phyloP scores from a whole-genome alignment of 2,888 invertebrate genomes.

The Drosophila recens region DNA sequence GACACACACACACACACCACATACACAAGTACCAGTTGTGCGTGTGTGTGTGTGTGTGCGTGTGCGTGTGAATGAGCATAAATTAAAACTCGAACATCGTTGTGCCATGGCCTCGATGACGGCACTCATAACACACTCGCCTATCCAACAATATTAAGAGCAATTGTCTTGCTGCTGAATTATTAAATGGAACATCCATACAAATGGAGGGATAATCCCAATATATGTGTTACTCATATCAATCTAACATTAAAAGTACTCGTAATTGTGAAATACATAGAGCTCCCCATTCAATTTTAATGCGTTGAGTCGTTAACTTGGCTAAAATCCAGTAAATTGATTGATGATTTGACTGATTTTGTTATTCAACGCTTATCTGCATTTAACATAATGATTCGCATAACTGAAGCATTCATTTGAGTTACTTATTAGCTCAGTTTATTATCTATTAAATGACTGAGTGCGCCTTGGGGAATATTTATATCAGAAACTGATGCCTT shows the following conservation, averaged over 20 bases:
- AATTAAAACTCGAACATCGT: conserved; percentile 64
- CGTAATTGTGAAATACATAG: conserved; percentile 1
- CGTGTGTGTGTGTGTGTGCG: conserved; percentile 24
- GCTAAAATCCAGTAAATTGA: conserved; percentile 41
- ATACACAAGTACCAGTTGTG: conserved; percentile 11
- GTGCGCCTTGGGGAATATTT: conserved; percentile 6
- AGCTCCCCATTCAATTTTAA: not conserved
- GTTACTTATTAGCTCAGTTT: conserved; percentile 10
- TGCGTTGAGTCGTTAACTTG: conserved; percentile 10
- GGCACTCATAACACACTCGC: conserved; percentile 56
- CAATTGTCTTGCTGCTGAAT: conserved; percentile 63
- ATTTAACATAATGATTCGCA: conserved; percentile 9
- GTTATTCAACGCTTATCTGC: conserved; percentile 18
- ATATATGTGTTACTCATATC: conserved; percentile 5
- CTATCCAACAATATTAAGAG: conserved; percentile 50
- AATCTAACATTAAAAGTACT: conserved; percentile 10
- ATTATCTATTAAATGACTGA: conserved; percentile 30
- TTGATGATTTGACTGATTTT: conserved; percentile 49
- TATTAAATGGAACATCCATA: conserved; percentile 48
- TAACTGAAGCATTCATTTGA: conserved; percentile 21
- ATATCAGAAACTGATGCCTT: not conserved
- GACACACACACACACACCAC: conserved; percentile 30
- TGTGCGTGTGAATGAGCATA: conserved; percentile 61
- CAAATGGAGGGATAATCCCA: conserved; percentile 13
- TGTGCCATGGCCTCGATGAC: conserved; percentile 55